Conservation (phyloP, 2,888 invertebrate genomes). For the Chymomyza caudatula region DNA sequence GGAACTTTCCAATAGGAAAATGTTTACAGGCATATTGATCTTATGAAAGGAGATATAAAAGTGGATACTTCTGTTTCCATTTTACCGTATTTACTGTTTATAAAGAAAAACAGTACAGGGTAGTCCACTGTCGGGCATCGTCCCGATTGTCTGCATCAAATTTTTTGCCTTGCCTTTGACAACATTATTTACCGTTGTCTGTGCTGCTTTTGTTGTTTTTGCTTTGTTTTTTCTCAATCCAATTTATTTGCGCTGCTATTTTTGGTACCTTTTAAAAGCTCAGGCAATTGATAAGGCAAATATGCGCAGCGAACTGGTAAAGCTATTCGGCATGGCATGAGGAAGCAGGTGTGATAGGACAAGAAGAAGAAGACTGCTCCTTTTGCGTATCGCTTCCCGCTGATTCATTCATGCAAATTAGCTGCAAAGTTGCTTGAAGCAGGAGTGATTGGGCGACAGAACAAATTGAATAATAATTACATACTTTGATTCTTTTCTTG, state of each 20-base stretch:
- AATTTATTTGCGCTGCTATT: constrained; percentile 23
- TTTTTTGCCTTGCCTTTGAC: background rate
- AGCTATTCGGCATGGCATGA: background rate
- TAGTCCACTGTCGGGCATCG: no score
- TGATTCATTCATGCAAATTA: background rate
- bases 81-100: no score
- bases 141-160: no score
- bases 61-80: no score
- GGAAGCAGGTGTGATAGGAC: background rate
- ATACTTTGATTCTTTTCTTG: background rate
- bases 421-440: background rate
- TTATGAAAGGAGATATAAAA: no score
- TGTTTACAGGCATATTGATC: no score
- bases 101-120: no score
- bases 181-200: background rate
- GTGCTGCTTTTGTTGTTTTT: background rate
- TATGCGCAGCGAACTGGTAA: constrained; percentile 5
- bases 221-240: background rate
- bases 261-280: constrained; percentile 8
- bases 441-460: background rate
- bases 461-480: background rate
- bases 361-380: background rate
- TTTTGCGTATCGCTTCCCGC: no score
- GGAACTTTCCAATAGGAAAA: no score
- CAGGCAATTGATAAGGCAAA: constrained; percentile 27